These are phyloP conservation scores for Stenoptilia bipunctidactyla DNA, from an alignment of 2,888 invertebrate species.

Conservation along the genomic window DNA sequence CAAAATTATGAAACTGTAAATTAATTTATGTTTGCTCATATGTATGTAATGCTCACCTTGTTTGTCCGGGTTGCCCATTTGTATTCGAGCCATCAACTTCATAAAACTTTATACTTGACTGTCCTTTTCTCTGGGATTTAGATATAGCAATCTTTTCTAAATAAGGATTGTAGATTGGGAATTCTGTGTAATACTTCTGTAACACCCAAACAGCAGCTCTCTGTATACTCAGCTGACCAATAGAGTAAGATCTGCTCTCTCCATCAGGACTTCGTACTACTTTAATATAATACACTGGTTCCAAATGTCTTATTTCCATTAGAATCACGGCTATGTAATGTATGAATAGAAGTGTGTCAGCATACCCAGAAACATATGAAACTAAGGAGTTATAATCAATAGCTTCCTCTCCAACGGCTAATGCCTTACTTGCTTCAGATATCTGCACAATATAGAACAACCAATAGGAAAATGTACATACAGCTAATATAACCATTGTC, in stretches of 20 bases:
- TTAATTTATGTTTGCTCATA: too few species aligned
- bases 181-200: slow-evolving; percentile 96
- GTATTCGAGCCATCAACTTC: slow-evolving; percentile 90
- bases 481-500: slow-evolving; percentile 87
- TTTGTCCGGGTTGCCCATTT: slow-evolving; percentile 78
- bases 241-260: slow-evolving; percentile 87
- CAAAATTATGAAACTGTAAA: too few species aligned
- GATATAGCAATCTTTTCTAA: slow-evolving; percentile 91
- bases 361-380: slow-evolving; percentile 91
- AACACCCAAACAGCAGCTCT: slow-evolving; percentile 95
- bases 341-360: slow-evolving; percentile 94
- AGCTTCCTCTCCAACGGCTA: slow-evolving; percentile 83
- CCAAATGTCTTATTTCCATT: slow-evolving; percentile 92
- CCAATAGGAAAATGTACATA: slow-evolving; percentile 98
- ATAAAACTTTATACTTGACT: slow-evolving; percentile 94
- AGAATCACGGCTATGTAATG: slow-evolving; percentile 94
- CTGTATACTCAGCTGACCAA: slow-evolving; percentile 94
- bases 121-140: slow-evolving; percentile 83
- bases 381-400: slow-evolving; percentile 91
- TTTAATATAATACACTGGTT: slow-evolving; percentile 90
- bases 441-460: slow-evolving; percentile 96
- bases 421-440: slow-evolving; percentile 83
- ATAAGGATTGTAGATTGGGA: slow-evolving; percentile 97
- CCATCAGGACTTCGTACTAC: slow-evolving; percentile 97
- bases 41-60: slow-evolving; percentile 63